phyloP scores from a whole-genome alignment of 2,888 invertebrate species.

The Dasypogon diadema region DNA sequence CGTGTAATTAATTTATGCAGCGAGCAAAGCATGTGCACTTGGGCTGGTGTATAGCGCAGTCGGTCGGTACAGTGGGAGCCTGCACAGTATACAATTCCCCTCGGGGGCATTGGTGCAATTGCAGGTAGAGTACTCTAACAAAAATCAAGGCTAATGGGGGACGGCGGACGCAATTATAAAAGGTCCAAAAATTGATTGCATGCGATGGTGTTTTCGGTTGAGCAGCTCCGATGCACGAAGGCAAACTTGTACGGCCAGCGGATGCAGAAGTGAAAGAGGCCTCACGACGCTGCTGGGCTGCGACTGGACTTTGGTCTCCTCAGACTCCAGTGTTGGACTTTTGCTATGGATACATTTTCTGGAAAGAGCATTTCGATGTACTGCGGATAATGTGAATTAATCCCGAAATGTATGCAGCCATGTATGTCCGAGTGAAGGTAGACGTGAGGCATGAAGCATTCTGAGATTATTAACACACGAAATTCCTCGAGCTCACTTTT shows the following conservation, averaged over 20 bases:
- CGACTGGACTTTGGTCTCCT: neutral
- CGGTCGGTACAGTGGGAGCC: slow-evolving; percentile 45
- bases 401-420: slow-evolving; percentile 54
- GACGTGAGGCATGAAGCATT: slow-evolving; percentile 1
- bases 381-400: slow-evolving; percentile 59
- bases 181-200: slow-evolving; percentile 40
- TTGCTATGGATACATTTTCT: slow-evolving; percentile 23
- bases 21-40: slow-evolving; percentile 54
- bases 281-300: neutral
- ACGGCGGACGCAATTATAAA: slow-evolving; percentile 49
- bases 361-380: slow-evolving; percentile 60
- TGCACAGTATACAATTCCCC: slow-evolving; percentile 52
- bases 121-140: slow-evolving; percentile 57
- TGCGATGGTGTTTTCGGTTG: slow-evolving; percentile 21
- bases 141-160: slow-evolving; percentile 55
- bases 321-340: neutral
- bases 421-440: slow-evolving; percentile 11
- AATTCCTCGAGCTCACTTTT: neutral
- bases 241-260: neutral
- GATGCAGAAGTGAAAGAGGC: slow-evolving; percentile 8
- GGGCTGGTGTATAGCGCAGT: slow-evolving; percentile 13
- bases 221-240: slow-evolving; percentile 8
- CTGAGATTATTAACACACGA: slow-evolving; percentile 42
- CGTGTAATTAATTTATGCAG: slow-evolving; percentile 58
- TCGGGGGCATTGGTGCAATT: slow-evolving; percentile 55